Evolutionary conservation across 2,888 invertebrate genomes (phyloP), one percentile per base, ranked within the genome.

Genomic region (Pammene fasciana): DNA sequence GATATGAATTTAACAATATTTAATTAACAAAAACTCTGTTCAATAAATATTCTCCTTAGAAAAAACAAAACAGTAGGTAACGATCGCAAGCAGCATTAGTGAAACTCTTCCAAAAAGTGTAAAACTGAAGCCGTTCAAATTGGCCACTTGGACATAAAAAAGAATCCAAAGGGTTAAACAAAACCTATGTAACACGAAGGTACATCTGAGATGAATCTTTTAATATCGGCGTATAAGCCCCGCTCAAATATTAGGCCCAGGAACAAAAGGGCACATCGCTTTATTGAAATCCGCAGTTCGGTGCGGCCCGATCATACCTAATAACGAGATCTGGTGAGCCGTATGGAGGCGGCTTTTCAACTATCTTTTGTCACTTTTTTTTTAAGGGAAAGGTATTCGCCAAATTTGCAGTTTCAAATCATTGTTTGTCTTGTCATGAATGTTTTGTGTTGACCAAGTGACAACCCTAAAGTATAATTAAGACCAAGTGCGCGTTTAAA

Each of bases 261-360:
- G 38, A 65, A 85, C 86, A 85, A 90, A 90, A 90, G 90, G 90
- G 80, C 78, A 78, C 77, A 75, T 76, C 72, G 79, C 78, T 79
- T 89, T 91, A 90, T 90, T 91, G 90, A 89, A 90, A 90, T 89
- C 89, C 88, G 82, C 83, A 83, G 80, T 78, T 79, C 77, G 78
- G 75, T 68, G 75, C 75, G 68, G 74, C 81, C 80, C 84, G 83
- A 84, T 89, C 86, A 86, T 88, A 86, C 85, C 88, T 90, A 89
- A 89, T 89, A 90, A 88, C 87, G 85, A 80, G 82, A 82, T 81
- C 76, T 66, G 78, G 67, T 56, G 14, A 43, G 0, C 14, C 14
- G 61, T 61, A 48, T 75, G 76, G 79, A 79, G 65, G 16, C n/a
- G 72, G 78, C 73, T 72, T 76, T 26, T 26, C 4, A 26, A 26